These are phyloP conservation scores for Caenorhabditis latens DNA, from an alignment of 1,140 invertebrate genomes.

Conservation along the genomic window DNA sequence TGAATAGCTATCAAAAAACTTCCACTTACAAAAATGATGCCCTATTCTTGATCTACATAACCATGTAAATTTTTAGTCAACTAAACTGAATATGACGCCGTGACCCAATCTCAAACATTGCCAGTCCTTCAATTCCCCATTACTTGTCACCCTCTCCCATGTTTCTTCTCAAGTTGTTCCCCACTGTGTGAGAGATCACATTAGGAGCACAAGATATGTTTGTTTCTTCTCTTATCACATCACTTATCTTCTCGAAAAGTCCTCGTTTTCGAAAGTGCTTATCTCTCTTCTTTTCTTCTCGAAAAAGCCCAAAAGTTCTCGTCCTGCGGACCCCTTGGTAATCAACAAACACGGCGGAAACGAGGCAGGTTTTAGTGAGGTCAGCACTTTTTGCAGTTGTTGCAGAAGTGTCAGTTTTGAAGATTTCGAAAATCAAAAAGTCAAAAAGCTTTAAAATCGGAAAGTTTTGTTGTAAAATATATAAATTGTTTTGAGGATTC, in stretches of 20 bases:
- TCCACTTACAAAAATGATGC: no score
- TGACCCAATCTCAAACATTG: background rate
- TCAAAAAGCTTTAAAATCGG: no score
- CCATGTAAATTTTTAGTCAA: no score
- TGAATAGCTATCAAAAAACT: no score
- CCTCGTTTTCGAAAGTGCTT: conserved; percentile 20
- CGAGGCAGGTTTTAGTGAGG: background rate
- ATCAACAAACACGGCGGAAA: conserved; percentile 43
- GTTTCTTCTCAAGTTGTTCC: background rate
- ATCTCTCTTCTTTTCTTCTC: background rate
- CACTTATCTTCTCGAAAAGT: conserved; percentile 39
- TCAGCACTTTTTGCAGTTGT: background rate
- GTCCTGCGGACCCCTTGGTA: background rate
- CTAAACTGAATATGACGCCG: no score
- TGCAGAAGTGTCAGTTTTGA: background rate
- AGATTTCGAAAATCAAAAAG: background rate
- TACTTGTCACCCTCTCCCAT: conserved; percentile 13
- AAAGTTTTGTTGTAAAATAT: no score
- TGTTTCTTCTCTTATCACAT: conserved; percentile 55
- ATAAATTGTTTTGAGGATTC: no score
- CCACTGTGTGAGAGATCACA: conserved; percentile 30
- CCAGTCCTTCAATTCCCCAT: background rate
- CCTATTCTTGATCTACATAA: no score
- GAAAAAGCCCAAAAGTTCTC: background rate
- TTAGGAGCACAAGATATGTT: conserved; percentile 52